Evolutionary conservation across 2,797 vertebrate genomes (phyloP).

Genomic region (Melopsittacus undulatus): DNA sequence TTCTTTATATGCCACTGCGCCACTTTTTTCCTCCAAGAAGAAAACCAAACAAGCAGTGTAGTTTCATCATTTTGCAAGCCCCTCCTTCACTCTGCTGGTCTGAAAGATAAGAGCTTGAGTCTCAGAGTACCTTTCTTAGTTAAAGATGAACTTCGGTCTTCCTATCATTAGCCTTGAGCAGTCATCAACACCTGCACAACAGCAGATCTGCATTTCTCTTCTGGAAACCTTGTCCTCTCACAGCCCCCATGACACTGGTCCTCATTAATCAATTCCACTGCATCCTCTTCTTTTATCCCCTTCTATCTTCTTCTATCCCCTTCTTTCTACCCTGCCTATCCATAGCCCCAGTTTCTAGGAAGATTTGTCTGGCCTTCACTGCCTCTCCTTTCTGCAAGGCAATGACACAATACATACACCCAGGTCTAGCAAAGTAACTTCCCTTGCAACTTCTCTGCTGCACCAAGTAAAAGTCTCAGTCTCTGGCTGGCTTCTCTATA

Average conservation of each 20-base stretch:
- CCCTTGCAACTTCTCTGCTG: neutral
- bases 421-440: neutral
- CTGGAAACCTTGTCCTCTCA: neutral
- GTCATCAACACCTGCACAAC: neutral
- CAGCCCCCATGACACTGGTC: neutral
- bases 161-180: neutral
- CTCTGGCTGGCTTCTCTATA: neutral
- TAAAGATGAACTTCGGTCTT: neutral
- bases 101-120: neutral
- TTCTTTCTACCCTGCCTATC: neutral
- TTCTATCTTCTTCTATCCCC: neutral
- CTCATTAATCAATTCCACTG: neutral
- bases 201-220: neutral
- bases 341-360: neutral
- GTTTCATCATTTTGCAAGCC: neutral
- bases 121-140: neutral
- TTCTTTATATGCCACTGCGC: neutral
- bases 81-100: neutral
- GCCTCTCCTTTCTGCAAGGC: neutral
- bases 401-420: neutral
- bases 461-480: neutral
- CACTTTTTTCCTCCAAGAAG: accelerated
- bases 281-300: neutral
- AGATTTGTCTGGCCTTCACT: neutral
- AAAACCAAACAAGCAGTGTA: neutral